These are phyloP conservation scores for Varecia variegata DNA, from an alignment of 2,797 vertebrate genomes.

Conservation along the genomic window DNA sequence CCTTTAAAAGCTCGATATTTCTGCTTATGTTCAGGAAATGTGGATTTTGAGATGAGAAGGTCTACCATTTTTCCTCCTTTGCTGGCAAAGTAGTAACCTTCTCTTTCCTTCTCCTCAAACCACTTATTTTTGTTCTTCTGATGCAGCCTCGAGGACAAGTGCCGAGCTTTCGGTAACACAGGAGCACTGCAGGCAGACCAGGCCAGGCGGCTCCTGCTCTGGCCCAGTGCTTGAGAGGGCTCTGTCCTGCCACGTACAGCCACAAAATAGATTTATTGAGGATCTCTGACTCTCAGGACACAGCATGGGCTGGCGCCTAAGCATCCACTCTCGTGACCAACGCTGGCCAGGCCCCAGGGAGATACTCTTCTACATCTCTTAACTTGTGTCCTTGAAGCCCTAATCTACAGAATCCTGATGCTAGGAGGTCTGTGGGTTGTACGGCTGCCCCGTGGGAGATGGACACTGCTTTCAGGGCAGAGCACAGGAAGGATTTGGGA, in stretches of 20 bases:
- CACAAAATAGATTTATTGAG: background rate
- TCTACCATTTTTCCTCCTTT: too few species aligned
- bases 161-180: too few species aligned
- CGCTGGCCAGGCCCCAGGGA: background rate
- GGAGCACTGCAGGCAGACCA: background rate
- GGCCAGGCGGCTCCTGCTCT: background rate
- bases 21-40: too few species aligned
- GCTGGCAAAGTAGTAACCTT: too few species aligned
- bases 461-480: background rate
- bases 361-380: background rate
- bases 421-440: background rate
- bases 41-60: too few species aligned
- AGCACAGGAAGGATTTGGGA: background rate
- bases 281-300: background rate
- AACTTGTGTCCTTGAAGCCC: background rate
- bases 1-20: too few species aligned
- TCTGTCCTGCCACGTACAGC: background rate
- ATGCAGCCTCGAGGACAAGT: too few species aligned
- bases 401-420: background rate
- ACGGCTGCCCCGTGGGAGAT: background rate
- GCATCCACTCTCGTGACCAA: background rate
- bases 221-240: too few species aligned
- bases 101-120: too few species aligned
- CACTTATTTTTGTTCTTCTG: too few species aligned
- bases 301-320: too few species aligned